Percentiles rank a stretch among this genome's conserved stretches.
Conservation (phyloP, 37 sponge, comb jelly and placozoan genomes). For the Haliclona indistincta region DNA sequence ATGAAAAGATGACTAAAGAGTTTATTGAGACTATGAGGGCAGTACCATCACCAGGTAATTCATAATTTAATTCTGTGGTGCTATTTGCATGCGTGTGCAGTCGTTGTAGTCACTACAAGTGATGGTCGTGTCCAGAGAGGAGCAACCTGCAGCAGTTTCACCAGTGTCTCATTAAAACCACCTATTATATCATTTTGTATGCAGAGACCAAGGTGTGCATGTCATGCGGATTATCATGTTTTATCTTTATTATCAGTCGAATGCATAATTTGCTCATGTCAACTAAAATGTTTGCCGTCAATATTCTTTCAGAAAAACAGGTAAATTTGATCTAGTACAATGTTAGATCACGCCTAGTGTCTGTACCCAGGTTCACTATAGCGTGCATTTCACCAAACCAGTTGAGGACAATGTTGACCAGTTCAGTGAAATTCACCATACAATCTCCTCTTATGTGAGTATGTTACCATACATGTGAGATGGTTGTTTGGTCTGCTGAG, state of each 20-base stretch:
- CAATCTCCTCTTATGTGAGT: neutral
- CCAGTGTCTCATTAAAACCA: slow-evolving; percentile 33
- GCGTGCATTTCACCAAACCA: slow-evolving; percentile 17
- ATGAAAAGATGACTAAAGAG: neutral
- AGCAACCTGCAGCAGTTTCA: slow-evolving; percentile 30
- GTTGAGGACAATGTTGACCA: neutral
- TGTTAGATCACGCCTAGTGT: neutral
- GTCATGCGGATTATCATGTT: too few species aligned
- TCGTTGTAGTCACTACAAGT: slow-evolving; percentile 36
- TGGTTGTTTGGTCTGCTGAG: too few species aligned
- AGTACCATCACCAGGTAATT: slow-evolving; percentile 34
- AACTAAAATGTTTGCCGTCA: slow-evolving; percentile 30
- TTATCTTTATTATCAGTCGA: slow-evolving; percentile 25
- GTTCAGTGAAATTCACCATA: slow-evolving; percentile 18
- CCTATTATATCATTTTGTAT: slow-evolving; percentile 40
- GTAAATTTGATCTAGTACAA: neutral
- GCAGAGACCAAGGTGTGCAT: slow-evolving; percentile 7
- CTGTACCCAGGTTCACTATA: neutral
- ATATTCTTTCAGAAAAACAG: slow-evolving; percentile 37
- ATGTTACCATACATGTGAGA: slow-evolving; percentile 4
- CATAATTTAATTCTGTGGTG: neutral
- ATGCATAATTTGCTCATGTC: slow-evolving; percentile 19
- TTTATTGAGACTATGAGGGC: slow-evolving; percentile 20
- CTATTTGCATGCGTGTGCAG: neutral
- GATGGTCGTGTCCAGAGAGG: slow-evolving; percentile 34